Evolutionary conservation across 2,113 vertebrate genomes (phyloP).

Genomic region (Tiliqua scincoides): DNA sequence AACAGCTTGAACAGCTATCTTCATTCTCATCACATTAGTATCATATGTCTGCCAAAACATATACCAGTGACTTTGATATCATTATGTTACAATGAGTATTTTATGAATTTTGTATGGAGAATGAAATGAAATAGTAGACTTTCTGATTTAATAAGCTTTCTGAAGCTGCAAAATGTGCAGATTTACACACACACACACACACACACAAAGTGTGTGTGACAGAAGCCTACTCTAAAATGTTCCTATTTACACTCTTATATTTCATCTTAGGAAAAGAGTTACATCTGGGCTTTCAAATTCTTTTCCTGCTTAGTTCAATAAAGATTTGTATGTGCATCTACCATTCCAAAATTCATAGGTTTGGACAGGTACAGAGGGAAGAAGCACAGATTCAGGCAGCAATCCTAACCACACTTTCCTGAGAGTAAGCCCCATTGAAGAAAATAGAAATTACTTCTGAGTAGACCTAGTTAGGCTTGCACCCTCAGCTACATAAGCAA

Average conservation of each 20-base stretch:
- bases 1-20: background rate
- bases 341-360: background rate
- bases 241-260: background rate
- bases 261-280: background rate
- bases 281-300: background rate
- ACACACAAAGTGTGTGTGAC: no score
- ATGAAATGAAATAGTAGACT: conserved; percentile 9
- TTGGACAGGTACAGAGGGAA: background rate
- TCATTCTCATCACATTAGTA: conserved; percentile 24
- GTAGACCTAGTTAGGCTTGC: no score
- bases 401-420: no score
- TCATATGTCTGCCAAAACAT: background rate
- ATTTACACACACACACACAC: background rate
- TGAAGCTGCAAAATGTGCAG: background rate
- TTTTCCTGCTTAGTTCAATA: background rate
- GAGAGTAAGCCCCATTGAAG: no score
- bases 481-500: no score
- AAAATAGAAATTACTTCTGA: no score
- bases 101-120: conserved; percentile 27
- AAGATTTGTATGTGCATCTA: background rate
- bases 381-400: background rate
- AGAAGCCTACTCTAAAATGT: background rate
- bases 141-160: conserved; percentile 16
- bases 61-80: background rate
- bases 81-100: conserved; percentile 17